Conservation (phyloP, 2,797 vertebrate species). For the Pseudomugil gertrudae region DNA sequence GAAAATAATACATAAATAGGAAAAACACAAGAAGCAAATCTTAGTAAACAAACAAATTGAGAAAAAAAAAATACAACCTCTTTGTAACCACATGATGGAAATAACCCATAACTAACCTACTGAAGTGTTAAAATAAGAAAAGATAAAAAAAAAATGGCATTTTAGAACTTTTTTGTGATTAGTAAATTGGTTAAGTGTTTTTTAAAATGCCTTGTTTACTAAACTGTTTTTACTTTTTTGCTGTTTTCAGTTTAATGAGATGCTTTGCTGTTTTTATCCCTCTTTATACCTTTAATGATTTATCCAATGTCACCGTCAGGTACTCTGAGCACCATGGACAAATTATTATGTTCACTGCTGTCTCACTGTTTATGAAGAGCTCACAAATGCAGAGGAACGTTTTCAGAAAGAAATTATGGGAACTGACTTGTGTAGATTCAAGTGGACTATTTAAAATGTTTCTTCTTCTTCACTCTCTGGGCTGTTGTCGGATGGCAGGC, state of each 20-base stretch:
- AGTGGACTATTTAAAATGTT: not conserved
- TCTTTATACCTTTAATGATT: no score
- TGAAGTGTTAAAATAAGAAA: no score
- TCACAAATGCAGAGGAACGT: not conserved
- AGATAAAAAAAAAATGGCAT: not conserved
- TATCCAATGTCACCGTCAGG: not conserved
- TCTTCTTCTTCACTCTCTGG: constrained; percentile 2
- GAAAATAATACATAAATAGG: not conserved
- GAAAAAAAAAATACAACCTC: not conserved
- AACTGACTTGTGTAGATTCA: not conserved
- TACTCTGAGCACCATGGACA: constrained; percentile 70
- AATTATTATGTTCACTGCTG: constrained; percentile 2
- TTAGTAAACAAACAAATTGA: not conserved
- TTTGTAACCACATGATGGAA: not conserved
- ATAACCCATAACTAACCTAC: not conserved
- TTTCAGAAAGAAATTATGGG: no score
- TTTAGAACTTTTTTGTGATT: no score
- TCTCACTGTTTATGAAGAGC: no score
- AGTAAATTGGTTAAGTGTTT: no score
- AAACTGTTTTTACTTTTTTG: no score
- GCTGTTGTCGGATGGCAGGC: constrained; percentile 46
- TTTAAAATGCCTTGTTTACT: no score
- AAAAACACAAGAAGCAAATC: not conserved
- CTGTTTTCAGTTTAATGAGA: no score
- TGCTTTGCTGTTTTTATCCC: not conserved